Conservation (phyloP, 2,888 invertebrate genomes). For the Drosophila prolongata region DNA sequence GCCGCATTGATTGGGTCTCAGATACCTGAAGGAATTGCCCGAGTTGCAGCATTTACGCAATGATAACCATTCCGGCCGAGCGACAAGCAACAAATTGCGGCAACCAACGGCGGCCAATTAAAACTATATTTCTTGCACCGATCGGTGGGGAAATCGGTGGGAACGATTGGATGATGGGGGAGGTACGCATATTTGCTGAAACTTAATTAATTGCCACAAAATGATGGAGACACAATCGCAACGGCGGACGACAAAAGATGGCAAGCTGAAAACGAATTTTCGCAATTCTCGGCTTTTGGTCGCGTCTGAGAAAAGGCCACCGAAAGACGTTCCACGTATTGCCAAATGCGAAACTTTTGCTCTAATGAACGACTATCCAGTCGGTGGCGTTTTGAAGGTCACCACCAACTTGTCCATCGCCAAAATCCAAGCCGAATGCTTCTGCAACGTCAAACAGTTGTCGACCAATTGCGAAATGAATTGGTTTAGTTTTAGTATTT, state of each 20-base stretch:
- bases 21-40: conserved; percentile 19
- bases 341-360: conserved; percentile 61
- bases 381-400: conserved; percentile 67
- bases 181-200: conserved; percentile 70
- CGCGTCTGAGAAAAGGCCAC: conserved; percentile 60
- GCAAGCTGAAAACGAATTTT: conserved; percentile 56
- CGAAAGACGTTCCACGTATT: conserved; percentile 72
- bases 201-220: conserved; percentile 76
- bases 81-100: conserved; percentile 57
- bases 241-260: conserved; percentile 47
- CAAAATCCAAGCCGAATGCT: conserved; percentile 64
- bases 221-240: conserved; percentile 50
- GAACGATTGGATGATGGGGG: conserved; percentile 27
- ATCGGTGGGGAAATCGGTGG: conserved; percentile 20
- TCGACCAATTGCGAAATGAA: conserved; percentile 65
- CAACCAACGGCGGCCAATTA: conserved; percentile 54
- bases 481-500: conserved; percentile 60
- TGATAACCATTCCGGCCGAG: conserved; percentile 32
- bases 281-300: conserved; percentile 53
- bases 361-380: conserved; percentile 69
- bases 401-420: conserved; percentile 71
- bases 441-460: conserved; percentile 52
- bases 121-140: conserved; percentile 55
- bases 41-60: conserved; percentile 52
- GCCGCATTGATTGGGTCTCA: conserved; percentile 13